A percentile compares a stretch with the other conserved stretches of the same genome.
phyloP scores from a whole-genome alignment of 2,888 invertebrate species.

The Pycnomerus fuliginosus region DNA sequence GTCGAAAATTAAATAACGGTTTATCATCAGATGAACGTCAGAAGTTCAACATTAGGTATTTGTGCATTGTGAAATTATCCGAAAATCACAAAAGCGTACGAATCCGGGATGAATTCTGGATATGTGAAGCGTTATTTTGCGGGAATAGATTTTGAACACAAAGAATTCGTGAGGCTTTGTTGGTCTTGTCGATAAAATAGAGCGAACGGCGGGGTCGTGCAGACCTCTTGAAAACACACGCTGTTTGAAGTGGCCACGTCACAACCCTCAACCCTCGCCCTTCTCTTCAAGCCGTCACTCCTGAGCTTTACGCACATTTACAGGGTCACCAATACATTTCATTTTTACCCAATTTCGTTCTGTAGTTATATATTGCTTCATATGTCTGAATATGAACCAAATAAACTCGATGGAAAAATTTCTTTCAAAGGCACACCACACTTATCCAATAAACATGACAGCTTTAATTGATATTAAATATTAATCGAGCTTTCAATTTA shows the following conservation, averaged over 20 bases:
- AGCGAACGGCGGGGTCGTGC: conserved; percentile 17
- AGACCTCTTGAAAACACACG: conserved; percentile 47
- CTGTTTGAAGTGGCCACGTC: conserved; percentile 46
- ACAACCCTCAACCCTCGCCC: conserved; percentile 34
- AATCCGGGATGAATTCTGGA: too few species aligned
- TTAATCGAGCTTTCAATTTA: too few species aligned
- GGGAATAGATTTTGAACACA: conserved; percentile 1
- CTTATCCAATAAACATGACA: too few species aligned
- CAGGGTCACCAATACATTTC: conserved; percentile 11
- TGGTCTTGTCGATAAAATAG: conserved; percentile 17
- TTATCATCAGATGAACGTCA: too few species aligned
- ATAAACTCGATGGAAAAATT: too few species aligned
- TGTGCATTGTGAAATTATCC: too few species aligned
- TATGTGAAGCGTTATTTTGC: not conserved
- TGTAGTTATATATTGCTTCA: not conserved
- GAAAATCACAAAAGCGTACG: too few species aligned
- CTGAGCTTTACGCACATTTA: conserved; percentile 10
- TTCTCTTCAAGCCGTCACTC: conserved; percentile 13
- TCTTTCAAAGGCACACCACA: too few species aligned
- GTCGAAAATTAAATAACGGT: too few species aligned
- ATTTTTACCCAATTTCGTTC: conserved; percentile 17
- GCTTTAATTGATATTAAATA: too few species aligned
- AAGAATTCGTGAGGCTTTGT: conserved; percentile 3
- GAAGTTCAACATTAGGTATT: too few species aligned
- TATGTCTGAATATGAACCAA: too few species aligned